These are phyloP conservation scores for Hypotaenidia philippensis DNA, from an alignment of 2,797 vertebrate species.

Conservation along the genomic window DNA sequence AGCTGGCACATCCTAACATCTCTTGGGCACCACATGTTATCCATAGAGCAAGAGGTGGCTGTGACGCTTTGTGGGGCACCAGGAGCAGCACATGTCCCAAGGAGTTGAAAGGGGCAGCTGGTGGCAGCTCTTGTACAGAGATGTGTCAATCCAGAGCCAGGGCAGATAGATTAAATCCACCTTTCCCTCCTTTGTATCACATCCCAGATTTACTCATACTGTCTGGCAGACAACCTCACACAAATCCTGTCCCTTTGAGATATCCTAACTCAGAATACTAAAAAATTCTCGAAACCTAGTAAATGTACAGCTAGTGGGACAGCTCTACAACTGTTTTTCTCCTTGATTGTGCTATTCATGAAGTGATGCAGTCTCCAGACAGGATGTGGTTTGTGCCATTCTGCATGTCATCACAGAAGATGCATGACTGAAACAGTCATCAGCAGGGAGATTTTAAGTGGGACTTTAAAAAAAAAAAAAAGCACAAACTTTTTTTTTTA, in stretches of 20 bases:
- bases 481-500: accelerated
- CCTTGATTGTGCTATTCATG: not conserved
- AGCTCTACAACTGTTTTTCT: not conserved
- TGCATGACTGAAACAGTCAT: not conserved
- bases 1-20: not conserved
- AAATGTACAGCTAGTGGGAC: not conserved
- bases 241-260: not conserved
- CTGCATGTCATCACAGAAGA: not conserved
- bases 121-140: not conserved
- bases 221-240: not conserved
- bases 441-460: not conserved
- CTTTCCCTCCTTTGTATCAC: not conserved
- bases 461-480: not conserved
- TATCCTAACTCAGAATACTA: not conserved
- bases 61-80: not conserved
- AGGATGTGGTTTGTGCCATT: slow-evolving; percentile 11
- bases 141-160: not conserved
- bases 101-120: not conserved
- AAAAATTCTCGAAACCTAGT: not conserved
- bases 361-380: not conserved
- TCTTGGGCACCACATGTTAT: accelerated
- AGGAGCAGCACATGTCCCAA: not conserved
- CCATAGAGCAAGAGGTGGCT: not conserved
- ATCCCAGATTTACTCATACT: not conserved
- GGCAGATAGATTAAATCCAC: not conserved